Base-by-base conservation (phyloP, 23 tunicate genomes). In the Halocynthia aurantium region DNA sequence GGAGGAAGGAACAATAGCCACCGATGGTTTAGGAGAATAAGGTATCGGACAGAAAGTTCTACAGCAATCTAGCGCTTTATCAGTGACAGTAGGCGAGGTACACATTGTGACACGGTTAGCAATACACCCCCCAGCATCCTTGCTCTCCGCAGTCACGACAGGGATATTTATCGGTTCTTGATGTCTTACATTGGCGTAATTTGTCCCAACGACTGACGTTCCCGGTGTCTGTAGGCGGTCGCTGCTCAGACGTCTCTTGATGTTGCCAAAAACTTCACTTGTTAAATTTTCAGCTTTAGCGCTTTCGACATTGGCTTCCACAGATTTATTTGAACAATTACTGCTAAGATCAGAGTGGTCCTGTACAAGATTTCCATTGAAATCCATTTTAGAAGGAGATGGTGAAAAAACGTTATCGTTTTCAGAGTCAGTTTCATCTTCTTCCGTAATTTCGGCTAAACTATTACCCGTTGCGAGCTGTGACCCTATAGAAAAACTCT, bases 141-240 rank as follows among this genome's bases (percentile, higher is more conserved):
- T 31, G 44, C 44, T 31, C 44, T 31, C 44, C 44, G 44, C 44
- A 31, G 44, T 31, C 44, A 31, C 44, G 44, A 31, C 44, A 4
- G 44, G 70, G 17, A 49, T 40, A 9, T 20, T 20, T 40, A 65
- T 65, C 22, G 70, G 70, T 65, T 11, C 70, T 65, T 65, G 70
- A 65, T 65, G 70, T 10, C 22, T 65, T 10, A 65, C 70, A 65
- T 65, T 49, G 22, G 70, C 70, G 17, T 20, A 65, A 65, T 65
- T 11, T 10, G 70, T 65, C 49, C 17, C 70, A 8, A 15, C 6
- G 70, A 65, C 70, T 40, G 49, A 65, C 70, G 70, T 65, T 8
- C 70, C 70, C 49, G 70, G 70, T 10, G 22, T 65, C 31, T 65
- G 70, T 6, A 65, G 22, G 22, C 31, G 22, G 22, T 65, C 70